Percentiles rank a stretch among this genome's conserved stretches.
These are phyloP conservation scores for Myathropa florea DNA, from an alignment of 2,888 invertebrate species.

Conservation along the genomic window DNA sequence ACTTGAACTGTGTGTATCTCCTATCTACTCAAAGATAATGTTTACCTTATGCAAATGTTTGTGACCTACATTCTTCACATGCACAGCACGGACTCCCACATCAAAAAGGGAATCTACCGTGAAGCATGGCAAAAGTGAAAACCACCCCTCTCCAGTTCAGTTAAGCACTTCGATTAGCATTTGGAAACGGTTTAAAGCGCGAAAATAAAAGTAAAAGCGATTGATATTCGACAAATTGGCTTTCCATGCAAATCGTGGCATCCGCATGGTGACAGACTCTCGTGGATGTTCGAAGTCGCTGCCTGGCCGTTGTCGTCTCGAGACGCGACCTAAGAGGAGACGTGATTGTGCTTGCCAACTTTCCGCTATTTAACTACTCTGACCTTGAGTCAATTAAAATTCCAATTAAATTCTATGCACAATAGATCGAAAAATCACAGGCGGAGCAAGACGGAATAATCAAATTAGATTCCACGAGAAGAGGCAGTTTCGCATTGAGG, in stretches of 20 bases:
- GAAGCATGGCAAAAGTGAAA: neutral
- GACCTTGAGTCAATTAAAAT: constrained; percentile 23
- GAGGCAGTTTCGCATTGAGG: neutral
- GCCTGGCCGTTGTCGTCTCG: neutral
- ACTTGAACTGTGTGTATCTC: neutral
- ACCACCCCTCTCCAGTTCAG: neutral
- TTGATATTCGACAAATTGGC: neutral
- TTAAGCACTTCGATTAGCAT: neutral
- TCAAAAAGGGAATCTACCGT: neutral
- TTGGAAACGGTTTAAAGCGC: neutral
- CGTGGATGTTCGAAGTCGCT: too few relatives aligned
- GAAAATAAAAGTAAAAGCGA: constrained; percentile 7
- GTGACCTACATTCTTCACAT: constrained; percentile 7
- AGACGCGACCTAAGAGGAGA: neutral
- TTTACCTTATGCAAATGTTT: constrained; percentile 26
- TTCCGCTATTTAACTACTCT: neutral
- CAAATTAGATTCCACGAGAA: constrained; percentile 9
- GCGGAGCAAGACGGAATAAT: constrained; percentile 4
- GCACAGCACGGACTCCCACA: neutral
- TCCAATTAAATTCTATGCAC: constrained; percentile 8
- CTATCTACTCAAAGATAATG: neutral
- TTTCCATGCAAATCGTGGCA: constrained; percentile 1
- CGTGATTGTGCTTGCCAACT: neutral
- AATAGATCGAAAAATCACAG: constrained; percentile 15
- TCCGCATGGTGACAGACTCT: neutral